Percentiles rank a stretch among this genome's conserved stretches.
These are phyloP conservation scores for Xylota segnis DNA, from an alignment of 2,888 invertebrate species.

Conservation along the genomic window DNA sequence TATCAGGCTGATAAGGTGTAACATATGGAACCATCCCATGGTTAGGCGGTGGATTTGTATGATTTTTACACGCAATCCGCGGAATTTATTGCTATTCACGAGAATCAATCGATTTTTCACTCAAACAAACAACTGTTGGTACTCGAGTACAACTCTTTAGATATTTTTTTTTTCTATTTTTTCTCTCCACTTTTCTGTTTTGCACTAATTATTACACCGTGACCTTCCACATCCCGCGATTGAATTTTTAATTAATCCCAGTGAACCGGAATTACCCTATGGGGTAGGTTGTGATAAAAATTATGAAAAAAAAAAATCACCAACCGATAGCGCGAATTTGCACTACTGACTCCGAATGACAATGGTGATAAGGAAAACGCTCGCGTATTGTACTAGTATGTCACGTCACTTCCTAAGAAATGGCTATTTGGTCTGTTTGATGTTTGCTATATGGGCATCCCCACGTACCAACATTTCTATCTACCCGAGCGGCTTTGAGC, in stretches of 20 bases:
- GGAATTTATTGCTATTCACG: conserved; percentile 15
- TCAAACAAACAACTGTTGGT: conserved; percentile 74
- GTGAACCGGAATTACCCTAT: not conserved
- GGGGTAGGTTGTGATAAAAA: too few species aligned
- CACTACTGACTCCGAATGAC: conserved; percentile 34
- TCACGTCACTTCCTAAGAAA: conserved; percentile 64
- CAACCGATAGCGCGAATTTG: conserved; percentile 35
- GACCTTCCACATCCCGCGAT: conserved; percentile 64
- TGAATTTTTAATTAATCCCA: conserved; percentile 11
- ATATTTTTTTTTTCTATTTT: not conserved
- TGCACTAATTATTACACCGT: conserved; percentile 62
- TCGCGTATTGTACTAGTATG: conserved; percentile 40
- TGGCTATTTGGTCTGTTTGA: conserved; percentile 41
- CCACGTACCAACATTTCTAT: conserved; percentile 60
- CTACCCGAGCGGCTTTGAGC: conserved; percentile 54
- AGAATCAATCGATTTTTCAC: conserved; percentile 70
- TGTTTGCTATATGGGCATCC: conserved; percentile 46
- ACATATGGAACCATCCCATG: conserved; percentile 74
- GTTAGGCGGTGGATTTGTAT: conserved; percentile 3
- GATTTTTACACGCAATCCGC: conserved; percentile 7
- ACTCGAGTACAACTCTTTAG: conserved; percentile 9
- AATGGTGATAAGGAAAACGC: conserved; percentile 59
- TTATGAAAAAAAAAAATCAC: conserved; percentile 34
- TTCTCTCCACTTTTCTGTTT: conserved; percentile 22
- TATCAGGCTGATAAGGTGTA: conserved; percentile 63